Evolutionary conservation across 2,797 vertebrate genomes (phyloP).

Genomic region (Amphiprion clarkii): DNA sequence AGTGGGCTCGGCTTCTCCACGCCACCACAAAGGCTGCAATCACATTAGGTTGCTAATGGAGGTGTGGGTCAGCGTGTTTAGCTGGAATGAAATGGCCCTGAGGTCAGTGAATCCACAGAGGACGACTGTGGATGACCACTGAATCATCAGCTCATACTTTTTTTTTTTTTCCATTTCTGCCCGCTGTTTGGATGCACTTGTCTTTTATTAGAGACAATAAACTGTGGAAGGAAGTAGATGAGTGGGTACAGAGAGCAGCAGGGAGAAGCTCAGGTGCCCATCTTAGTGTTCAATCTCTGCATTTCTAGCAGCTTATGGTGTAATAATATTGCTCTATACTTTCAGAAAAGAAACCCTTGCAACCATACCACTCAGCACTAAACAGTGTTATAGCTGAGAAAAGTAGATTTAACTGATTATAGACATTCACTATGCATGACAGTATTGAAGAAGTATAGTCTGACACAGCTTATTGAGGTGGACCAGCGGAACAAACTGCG

Average conservation of each 20-base stretch:
- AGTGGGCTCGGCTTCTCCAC: constrained; percentile 68
- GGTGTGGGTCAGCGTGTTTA: constrained; percentile 52
- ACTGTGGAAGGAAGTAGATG: not conserved
- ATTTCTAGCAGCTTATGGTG: not conserved
- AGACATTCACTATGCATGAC: not conserved
- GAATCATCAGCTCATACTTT: constrained; percentile 7
- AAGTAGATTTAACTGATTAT: constrained; percentile 7
- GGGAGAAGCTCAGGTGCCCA: not conserved
- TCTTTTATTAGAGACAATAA: constrained; percentile 9
- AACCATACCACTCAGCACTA: not conserved
- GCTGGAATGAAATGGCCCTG: constrained; percentile 36
- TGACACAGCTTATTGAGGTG: not conserved
- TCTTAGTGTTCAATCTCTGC: not conserved
- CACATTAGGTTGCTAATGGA: constrained; percentile 73
- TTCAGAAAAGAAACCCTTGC: no score
- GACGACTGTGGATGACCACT: constrained; percentile 7
- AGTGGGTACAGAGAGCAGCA: constrained; percentile 4
- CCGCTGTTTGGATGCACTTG: constrained; percentile 3
- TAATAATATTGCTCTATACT: not conserved
- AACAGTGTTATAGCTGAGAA: not conserved
- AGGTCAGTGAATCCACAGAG: constrained; percentile 28
- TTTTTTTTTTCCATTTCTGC: not conserved
- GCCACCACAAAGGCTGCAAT: constrained; percentile 51
- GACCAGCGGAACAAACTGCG: not conserved
- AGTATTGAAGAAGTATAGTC: not conserved